These are phyloP conservation scores for Ophiothrix spiculata DNA, from an alignment of 35 echinoderm and acorn worm species.

Conservation along the genomic window DNA sequence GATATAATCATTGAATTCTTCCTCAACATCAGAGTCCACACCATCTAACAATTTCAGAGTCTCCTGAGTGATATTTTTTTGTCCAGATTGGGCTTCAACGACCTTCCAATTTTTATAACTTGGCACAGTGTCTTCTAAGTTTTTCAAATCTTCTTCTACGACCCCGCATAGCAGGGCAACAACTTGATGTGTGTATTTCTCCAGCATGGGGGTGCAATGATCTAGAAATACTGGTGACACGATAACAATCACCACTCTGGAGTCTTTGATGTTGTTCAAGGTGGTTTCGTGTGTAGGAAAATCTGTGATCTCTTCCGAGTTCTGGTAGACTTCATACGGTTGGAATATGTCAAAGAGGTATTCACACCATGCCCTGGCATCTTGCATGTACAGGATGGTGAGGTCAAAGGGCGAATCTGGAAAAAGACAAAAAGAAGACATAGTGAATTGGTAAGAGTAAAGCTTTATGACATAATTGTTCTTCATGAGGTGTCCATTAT, in stretches of 20 bases:
- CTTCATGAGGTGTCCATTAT: no score
- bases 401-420: slow-evolving; percentile 57
- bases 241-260: slow-evolving; percentile 60
- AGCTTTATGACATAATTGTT: no score
- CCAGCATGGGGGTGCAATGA: slow-evolving; percentile 32
- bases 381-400: slow-evolving; percentile 81
- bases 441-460: no score
- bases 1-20: not conserved
- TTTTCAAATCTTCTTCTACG: slow-evolving; percentile 38
- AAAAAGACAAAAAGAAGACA: not conserved
- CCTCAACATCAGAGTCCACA: not conserved
- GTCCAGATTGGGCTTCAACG: slow-evolving; percentile 52
- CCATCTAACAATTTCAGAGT: slow-evolving; percentile 49
- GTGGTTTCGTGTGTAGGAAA: slow-evolving; percentile 61
- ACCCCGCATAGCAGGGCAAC: slow-evolving; percentile 74
- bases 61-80: slow-evolving; percentile 17
- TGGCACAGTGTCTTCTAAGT: slow-evolving; percentile 28
- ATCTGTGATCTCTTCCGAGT: slow-evolving; percentile 70
- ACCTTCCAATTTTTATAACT: slow-evolving; percentile 45
- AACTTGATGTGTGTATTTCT: slow-evolving; percentile 13
- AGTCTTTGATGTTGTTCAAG: slow-evolving; percentile 48
- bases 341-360: slow-evolving; percentile 90
- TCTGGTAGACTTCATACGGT: slow-evolving; percentile 60
- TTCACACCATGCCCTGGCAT: slow-evolving; percentile 82
- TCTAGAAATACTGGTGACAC: slow-evolving; percentile 76